phyloP scores from a whole-genome alignment of 2,113 vertebrate species.

The Orientallactaga bullata region DNA sequence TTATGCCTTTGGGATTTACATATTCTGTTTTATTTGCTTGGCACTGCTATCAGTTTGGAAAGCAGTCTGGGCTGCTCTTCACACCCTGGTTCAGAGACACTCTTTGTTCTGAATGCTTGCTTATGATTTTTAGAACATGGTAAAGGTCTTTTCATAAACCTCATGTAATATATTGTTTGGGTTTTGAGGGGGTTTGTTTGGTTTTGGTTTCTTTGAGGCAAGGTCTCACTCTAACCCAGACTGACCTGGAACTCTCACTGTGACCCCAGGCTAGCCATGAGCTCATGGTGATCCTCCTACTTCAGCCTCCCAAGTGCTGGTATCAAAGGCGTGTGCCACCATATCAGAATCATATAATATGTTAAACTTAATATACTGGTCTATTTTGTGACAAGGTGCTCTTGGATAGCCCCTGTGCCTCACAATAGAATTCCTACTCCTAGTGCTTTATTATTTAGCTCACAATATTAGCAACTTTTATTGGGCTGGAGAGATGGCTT shows the following conservation, averaged over 20 bases:
- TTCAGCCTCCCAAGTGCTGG: too few relatives aligned
- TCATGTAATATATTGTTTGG: too few relatives aligned
- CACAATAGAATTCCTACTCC: background rate
- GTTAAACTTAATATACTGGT: background rate
- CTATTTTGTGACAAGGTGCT: background rate
- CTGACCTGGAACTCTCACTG: too few relatives aligned
- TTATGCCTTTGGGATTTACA: background rate
- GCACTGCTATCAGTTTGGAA: background rate
- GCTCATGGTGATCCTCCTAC: too few relatives aligned
- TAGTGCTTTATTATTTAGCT: background rate
- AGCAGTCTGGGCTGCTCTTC: background rate
- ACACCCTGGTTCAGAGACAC: background rate
- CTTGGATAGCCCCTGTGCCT: background rate
- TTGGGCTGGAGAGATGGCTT: too few relatives aligned
- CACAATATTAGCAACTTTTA: background rate
- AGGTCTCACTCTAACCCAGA: too few relatives aligned
- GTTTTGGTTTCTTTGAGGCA: too few relatives aligned
- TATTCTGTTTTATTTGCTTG: background rate
- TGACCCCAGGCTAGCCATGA: too few relatives aligned
- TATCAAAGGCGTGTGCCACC: too few relatives aligned
- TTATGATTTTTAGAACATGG: constrained; percentile 3
- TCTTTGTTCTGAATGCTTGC: background rate
- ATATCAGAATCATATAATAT: background rate
- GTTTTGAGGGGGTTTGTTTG: background rate
- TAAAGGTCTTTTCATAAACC: background rate